phyloP scores from a whole-genome alignment of 2,888 invertebrate genomes.

The Drosophila borborema region DNA sequence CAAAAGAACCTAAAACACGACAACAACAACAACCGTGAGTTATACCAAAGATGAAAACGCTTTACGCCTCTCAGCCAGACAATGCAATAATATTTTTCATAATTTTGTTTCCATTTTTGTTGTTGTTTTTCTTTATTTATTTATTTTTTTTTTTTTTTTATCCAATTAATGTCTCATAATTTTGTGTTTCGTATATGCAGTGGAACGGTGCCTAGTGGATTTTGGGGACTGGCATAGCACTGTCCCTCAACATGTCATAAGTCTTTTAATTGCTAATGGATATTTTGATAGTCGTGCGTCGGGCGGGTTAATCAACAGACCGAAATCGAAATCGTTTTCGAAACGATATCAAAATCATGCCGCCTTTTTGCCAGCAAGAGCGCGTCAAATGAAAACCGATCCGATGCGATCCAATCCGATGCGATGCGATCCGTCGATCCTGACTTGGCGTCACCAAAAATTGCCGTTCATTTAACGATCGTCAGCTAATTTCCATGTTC shows the following conservation, averaged over 20 bases:
- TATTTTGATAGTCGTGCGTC: slow-evolving; percentile 64
- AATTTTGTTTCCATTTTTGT: slow-evolving; percentile 69
- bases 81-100: slow-evolving; percentile 82
- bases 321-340: slow-evolving; percentile 20
- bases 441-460: slow-evolving; percentile 71
- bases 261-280: slow-evolving; percentile 75
- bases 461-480: slow-evolving; percentile 73
- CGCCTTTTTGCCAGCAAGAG: slow-evolving; percentile 48
- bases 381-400: slow-evolving; percentile 79
- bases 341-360: slow-evolving; percentile 55
- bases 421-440: slow-evolving; percentile 51
- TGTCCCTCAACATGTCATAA: slow-evolving; percentile 72
- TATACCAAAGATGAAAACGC: slow-evolving; percentile 53
- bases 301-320: slow-evolving; percentile 53
- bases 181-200: slow-evolving; percentile 59
- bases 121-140: not conserved
- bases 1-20: slow-evolving; percentile 51
- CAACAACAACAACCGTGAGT: slow-evolving; percentile 13
- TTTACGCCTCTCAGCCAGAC: slow-evolving; percentile 64
- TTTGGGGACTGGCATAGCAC: slow-evolving; percentile 14
- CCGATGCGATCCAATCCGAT: slow-evolving; percentile 52
- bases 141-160: slow-evolving; percentile 17
- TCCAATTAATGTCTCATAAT: slow-evolving; percentile 83
- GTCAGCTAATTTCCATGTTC: slow-evolving; percentile 78
- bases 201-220: slow-evolving; percentile 28